Percentiles rank a stretch among this genome's conserved stretches.
These are phyloP conservation scores for Procambarus clarkii DNA, from an alignment of 1,140 invertebrate species.

Conservation along the genomic window DNA sequence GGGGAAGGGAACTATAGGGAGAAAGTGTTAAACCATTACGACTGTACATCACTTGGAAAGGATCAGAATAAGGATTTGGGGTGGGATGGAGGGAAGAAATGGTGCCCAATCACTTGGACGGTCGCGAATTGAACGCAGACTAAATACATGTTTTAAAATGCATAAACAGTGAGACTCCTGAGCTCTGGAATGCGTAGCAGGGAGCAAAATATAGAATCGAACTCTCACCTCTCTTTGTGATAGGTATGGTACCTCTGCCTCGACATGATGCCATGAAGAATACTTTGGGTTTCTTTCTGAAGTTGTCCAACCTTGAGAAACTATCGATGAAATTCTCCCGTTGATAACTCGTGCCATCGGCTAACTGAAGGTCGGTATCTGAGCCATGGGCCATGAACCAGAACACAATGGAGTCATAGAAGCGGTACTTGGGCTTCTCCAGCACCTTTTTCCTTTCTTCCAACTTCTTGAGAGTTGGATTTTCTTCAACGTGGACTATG, in stretches of 20 bases:
- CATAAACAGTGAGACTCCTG: too few relatives aligned
- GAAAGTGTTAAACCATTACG: too few relatives aligned
- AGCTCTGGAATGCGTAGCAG: too few relatives aligned
- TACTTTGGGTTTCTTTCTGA: conserved; percentile 47
- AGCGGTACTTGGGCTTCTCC: conserved; percentile 26
- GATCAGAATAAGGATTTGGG: too few relatives aligned
- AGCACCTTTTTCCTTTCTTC: conserved; percentile 9
- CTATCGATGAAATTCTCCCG: conserved; percentile 27
- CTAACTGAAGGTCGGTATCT: conserved; percentile 9
- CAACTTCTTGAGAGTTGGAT: conserved; percentile 8
- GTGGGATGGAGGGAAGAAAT: too few relatives aligned
- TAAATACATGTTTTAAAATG: too few relatives aligned
- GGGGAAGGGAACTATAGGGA: too few relatives aligned
- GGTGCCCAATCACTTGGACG: too few relatives aligned
- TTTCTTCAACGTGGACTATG: conserved; percentile 19
- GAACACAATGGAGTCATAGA: conserved; percentile 42
- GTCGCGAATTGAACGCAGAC: too few relatives aligned
- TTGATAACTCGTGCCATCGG: not conserved
- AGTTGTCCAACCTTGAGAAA: conserved; percentile 19
- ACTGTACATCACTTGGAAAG: too few relatives aligned
- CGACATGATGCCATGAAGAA: conserved; percentile 47
- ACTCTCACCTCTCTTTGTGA: conserved; percentile 4
- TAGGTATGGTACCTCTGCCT: not conserved
- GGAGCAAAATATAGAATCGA: not conserved
- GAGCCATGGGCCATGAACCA: conserved; percentile 43